phyloP scores from a whole-genome alignment of 2,888 invertebrate species.

The Thymelicus acteon region DNA sequence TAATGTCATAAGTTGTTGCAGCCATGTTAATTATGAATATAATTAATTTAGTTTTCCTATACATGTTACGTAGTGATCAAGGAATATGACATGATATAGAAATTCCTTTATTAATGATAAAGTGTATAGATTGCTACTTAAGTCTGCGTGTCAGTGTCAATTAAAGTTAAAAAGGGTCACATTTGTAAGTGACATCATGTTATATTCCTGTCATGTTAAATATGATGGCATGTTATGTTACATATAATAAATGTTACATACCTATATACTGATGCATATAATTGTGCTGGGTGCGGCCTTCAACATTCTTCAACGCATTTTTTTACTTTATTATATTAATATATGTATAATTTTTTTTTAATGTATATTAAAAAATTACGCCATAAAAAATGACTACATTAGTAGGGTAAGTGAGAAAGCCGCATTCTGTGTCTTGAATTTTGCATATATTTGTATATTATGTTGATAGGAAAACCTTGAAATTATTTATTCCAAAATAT shows the following conservation, averaged over 20 bases:
- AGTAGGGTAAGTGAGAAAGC: neutral
- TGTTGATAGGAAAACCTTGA: constrained; percentile 41
- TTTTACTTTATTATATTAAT: neutral
- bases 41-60: neutral
- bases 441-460: constrained; percentile 48
- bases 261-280: neutral
- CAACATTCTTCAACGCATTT: neutral
- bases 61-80: constrained; percentile 7
- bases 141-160: constrained; percentile 20
- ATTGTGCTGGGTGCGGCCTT: neutral
- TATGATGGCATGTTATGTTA: constrained; percentile 5
- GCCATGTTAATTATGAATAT: too few relatives aligned
- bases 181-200: neutral
- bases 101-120: neutral
- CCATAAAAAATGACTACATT: neutral
- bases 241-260: constrained; percentile 5
- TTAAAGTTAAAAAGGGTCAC: constrained; percentile 14
- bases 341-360: neutral
- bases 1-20: too few relatives aligned
- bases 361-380: neutral
- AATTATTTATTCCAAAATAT: constrained; percentile 51
- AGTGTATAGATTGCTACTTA: constrained; percentile 8
- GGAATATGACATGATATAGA: constrained; percentile 9
- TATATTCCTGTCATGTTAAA: neutral
- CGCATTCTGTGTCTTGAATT: constrained; percentile 22